Evolutionary conservation across 1,140 invertebrate genomes (phyloP).

Genomic region (Dufourea novaeangliae): DNA sequence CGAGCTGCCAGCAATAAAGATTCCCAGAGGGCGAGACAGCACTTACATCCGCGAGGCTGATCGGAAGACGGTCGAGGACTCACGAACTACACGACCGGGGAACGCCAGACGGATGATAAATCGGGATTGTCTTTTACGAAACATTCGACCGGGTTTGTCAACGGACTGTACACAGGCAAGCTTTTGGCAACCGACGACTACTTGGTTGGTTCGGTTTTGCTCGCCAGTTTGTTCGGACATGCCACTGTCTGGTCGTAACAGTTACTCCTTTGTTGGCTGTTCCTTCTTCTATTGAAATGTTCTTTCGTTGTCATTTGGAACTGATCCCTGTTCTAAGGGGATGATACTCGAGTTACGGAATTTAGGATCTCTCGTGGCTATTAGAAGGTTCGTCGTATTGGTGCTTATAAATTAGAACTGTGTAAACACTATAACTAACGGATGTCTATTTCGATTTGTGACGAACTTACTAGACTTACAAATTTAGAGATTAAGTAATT

Average conservation of each 20-base stretch:
- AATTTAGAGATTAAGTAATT: no score
- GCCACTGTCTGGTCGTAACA: neutral
- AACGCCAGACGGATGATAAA: constrained; percentile 63
- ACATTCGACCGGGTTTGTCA: constrained; percentile 13
- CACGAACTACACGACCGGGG: constrained; percentile 66
- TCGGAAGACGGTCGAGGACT: constrained; percentile 66
- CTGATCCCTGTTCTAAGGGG: no score
- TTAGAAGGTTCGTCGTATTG: no score
- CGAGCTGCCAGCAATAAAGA: constrained; percentile 71
- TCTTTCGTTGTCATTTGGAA: no score
- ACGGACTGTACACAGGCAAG: neutral
- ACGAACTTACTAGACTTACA: no score
- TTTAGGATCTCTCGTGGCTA: no score
- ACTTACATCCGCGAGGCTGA: constrained; percentile 61
- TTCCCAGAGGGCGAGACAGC: constrained; percentile 51
- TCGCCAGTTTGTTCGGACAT: neutral
- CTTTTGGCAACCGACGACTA: constrained; percentile 2
- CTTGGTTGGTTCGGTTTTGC: neutral
- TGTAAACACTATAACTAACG: no score
- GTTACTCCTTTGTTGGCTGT: neutral
- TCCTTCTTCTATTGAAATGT: neutral
- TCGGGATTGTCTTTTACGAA: constrained; percentile 54
- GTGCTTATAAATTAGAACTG: no score
- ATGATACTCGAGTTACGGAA: no score
- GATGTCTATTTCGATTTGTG: no score